Evolutionary conservation across 2,113 vertebrate species (phyloP).

Genomic region (Xiphophorus couchianus): DNA sequence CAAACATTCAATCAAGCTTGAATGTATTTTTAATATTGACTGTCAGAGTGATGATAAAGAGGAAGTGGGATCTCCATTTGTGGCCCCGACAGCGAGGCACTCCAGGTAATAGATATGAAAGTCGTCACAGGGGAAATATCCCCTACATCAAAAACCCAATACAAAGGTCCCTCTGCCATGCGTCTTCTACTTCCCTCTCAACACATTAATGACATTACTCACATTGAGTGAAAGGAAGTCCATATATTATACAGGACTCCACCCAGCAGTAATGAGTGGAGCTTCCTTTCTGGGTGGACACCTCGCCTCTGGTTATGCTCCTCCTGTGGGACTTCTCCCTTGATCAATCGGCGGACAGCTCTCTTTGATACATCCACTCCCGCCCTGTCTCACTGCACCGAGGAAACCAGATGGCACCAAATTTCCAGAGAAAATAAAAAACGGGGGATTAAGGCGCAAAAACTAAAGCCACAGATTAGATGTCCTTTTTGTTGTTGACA

Average conservation of each 20-base stretch:
- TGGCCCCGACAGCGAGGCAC: conserved; percentile 47
- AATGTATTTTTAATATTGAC: conserved; percentile 72
- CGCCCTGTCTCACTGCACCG: conserved; percentile 24
- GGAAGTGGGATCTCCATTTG: conserved; percentile 54
- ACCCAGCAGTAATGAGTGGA: conserved; percentile 13
- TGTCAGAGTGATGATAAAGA: conserved; percentile 67
- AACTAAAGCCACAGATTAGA: conserved; percentile 24
- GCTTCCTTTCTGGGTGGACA: conserved; percentile 9
- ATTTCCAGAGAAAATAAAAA: conserved; percentile 32
- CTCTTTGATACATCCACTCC: conserved; percentile 44
- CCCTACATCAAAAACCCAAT: conserved; percentile 37
- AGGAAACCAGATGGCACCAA: conserved; percentile 55
- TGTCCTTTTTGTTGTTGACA: conserved; percentile 46
- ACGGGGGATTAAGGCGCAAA: conserved; percentile 3
- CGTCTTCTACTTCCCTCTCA: conserved; percentile 8
- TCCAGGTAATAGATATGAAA: conserved; percentile 65
- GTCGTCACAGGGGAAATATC: conserved; percentile 65
- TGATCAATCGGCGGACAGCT: conserved; percentile 61
- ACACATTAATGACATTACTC: conserved; percentile 49
- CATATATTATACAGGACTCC: conserved; percentile 28
- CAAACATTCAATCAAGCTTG: conserved; percentile 63
- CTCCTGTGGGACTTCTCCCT: conserved; percentile 59
- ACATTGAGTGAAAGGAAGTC: conserved; percentile 31
- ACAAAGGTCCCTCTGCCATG: conserved; percentile 13
- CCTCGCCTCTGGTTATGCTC: conserved; percentile 44